Conservation (phyloP, 2,888 invertebrate genomes). For the Pseudococcus jackbeardsleyi region DNA sequence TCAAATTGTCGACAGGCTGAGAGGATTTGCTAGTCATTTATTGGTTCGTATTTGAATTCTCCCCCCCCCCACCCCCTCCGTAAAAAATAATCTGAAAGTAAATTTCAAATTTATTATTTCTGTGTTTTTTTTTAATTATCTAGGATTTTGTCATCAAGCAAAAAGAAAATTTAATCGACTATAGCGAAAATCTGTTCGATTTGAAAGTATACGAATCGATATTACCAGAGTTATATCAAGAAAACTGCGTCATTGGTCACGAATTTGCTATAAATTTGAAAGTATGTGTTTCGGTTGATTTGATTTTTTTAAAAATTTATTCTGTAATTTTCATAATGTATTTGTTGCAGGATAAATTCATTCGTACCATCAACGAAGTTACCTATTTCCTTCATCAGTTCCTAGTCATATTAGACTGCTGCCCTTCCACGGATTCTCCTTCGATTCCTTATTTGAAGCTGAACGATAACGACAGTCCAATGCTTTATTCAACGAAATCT, state of each 20-base stretch:
- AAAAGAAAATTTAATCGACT: conserved; percentile 21
- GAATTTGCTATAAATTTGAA: neutral
- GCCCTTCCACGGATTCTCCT: conserved; percentile 71
- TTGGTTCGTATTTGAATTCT: conserved; percentile 72
- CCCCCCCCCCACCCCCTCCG: no score
- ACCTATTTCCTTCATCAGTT: conserved; percentile 79
- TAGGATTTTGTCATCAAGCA: conserved; percentile 11
- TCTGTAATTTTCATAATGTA: conserved; percentile 68
- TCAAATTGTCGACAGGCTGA: conserved; percentile 85
- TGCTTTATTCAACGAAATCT: conserved; percentile 27
- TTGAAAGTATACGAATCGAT: conserved; percentile 51
- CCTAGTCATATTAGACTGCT: conserved; percentile 76
- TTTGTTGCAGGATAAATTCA: conserved; percentile 71
- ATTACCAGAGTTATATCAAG: conserved; percentile 40
- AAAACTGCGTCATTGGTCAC: neutral
- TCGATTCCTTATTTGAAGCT: conserved; percentile 16
- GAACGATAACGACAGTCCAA: conserved; percentile 17
- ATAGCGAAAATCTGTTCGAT: conserved; percentile 13
- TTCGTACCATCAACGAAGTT: conserved; percentile 72
- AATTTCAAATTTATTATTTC: neutral
- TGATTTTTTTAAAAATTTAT: conserved; percentile 11
- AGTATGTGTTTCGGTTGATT: neutral
- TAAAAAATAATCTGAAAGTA: neutral
- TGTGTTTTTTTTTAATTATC: neutral
- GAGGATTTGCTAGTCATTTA: conserved; percentile 86